phyloP scores from a whole-genome alignment of 2,797 vertebrate species.

The Balearica regulorum region DNA sequence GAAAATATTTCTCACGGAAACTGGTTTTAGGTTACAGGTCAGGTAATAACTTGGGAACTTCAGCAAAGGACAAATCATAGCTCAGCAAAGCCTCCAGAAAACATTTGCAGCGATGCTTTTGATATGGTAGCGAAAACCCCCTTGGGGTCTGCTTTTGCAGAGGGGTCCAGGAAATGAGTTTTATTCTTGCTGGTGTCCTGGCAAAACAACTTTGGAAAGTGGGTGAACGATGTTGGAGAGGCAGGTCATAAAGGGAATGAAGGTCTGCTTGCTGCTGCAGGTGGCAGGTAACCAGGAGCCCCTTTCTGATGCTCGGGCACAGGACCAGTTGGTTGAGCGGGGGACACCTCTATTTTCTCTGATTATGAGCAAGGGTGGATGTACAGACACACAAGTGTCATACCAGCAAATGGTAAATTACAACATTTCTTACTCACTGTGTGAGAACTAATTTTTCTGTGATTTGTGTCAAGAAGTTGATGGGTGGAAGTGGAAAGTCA shows the following conservation, averaged over 20 bases:
- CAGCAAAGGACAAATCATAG: background rate
- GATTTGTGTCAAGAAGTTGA: background rate
- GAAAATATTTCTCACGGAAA: constrained; percentile 6
- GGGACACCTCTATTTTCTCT: background rate
- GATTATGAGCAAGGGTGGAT: background rate
- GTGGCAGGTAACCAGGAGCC: background rate
- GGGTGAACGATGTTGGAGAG: fast-evolving
- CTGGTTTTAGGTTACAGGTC: background rate
- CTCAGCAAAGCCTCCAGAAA: background rate
- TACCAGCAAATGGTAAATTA: background rate
- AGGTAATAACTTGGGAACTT: background rate
- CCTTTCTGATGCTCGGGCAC: background rate
- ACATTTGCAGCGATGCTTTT: background rate
- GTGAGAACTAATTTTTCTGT: background rate
- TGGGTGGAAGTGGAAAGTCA: background rate
- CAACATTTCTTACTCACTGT: background rate
- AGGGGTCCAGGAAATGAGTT: background rate
- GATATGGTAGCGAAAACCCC: background rate
- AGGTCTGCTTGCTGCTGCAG: background rate
- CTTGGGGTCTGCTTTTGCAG: background rate
- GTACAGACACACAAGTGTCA: fast-evolving
- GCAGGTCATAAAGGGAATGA: background rate
- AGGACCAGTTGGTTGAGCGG: background rate
- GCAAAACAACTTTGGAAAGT: background rate
- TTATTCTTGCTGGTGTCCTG: background rate